These are phyloP conservation scores for Ophioninae sp. DNA, from an alignment of 2,888 invertebrate species.

Conservation along the genomic window DNA sequence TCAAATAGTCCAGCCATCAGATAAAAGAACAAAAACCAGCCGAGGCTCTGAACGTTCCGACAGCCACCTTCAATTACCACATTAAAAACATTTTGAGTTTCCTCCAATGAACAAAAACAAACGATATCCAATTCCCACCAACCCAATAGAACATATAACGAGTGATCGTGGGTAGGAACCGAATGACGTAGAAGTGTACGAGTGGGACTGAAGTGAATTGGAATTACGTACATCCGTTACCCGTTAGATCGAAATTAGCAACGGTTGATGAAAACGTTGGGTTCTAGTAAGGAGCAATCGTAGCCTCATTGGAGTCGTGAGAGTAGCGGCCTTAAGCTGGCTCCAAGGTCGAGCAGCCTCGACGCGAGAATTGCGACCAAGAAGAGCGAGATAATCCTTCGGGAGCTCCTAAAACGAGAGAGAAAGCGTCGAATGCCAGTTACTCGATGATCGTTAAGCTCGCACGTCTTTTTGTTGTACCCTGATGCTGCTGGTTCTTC, in stretches of 20 bases:
- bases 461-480: slow-evolving; percentile 13
- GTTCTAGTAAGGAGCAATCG: neutral
- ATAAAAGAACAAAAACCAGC: too few relatives aligned
- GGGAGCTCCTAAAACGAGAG: slow-evolving; percentile 33
- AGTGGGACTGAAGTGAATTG: slow-evolving; percentile 6
- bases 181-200: neutral
- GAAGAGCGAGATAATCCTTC: slow-evolving; percentile 40
- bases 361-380: neutral
- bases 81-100: too few relatives aligned
- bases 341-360: slow-evolving; percentile 36
- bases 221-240: slow-evolving; percentile 49
- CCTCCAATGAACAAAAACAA: too few relatives aligned
- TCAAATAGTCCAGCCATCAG: too few relatives aligned
- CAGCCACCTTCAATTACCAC: too few relatives aligned
- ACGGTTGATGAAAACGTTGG: slow-evolving; percentile 40
- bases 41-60: too few relatives aligned
- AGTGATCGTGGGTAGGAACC: neutral
- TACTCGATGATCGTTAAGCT: slow-evolving; percentile 38
- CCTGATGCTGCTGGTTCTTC: neutral
- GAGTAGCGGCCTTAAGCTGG: slow-evolving; percentile 37
- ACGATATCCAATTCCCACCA: too few relatives aligned
- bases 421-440: slow-evolving; percentile 29
- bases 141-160: too few relatives aligned
- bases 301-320: slow-evolving; percentile 9
- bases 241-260: slow-evolving; percentile 54